Base-by-base conservation (phyloP, 2,113 vertebrate species). In the Columba janthina region DNA sequence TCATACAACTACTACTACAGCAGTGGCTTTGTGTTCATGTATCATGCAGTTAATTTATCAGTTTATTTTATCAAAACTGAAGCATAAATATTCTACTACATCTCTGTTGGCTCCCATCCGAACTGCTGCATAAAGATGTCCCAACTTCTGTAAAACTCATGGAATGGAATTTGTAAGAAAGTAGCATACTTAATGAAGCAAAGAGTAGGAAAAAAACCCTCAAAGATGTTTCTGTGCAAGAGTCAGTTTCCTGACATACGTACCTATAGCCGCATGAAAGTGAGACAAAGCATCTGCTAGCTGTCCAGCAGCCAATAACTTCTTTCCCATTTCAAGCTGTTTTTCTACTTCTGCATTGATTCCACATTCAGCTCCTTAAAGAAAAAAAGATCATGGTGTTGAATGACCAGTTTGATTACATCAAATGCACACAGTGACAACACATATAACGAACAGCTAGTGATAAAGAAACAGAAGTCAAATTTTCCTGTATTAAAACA, bases 271-370 rank as follows among this genome's bases (percentile, higher is more conserved):
- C 2, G 99, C 98, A 25, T 99, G 99, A 75, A 99, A 99, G 93
- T 99, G 99, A 65, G 99, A 99, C 67, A 99, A 98, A 4, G 99
- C 99, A 85, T 99, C 99, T 4, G 99, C 99, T 6, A 99, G 97
- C 96, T 99, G 99, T 61, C 99, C 99, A 56, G 99, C 99, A 84
- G 99, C 99, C 61, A 99, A 96, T 54, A 99, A 98, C 31, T 99
- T 99, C 98, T 99, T 99, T 36, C 99, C 99, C 99, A 99, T 98
- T 97, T 99, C 99, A 92, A 99, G 98, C 15, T 99, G 99, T 72
- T 98, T 99, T 97, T 99, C 99, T 73, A 99, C 98, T 95, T 99
- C 98, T 21, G 98, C 99, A 97, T 99, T 99, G 84, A 98, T 98
- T 89, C 98, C 98, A 97, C 99, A 99, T 72, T 98, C 98, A n/a